phyloP scores from a whole-genome alignment of 2,797 vertebrate genomes.

The Phataginus tetradactyla region DNA sequence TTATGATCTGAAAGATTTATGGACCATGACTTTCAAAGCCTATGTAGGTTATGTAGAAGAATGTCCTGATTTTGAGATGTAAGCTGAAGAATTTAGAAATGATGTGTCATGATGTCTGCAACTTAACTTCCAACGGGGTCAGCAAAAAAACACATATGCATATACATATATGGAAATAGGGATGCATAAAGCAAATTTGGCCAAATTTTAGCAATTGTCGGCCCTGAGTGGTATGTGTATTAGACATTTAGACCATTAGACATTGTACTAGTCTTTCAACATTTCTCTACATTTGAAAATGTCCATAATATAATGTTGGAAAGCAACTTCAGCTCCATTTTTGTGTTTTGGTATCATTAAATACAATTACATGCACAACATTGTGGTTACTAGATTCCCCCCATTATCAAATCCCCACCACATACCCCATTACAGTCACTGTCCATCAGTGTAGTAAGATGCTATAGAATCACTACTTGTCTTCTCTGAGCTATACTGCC shows the following conservation, averaged over 20 bases:
- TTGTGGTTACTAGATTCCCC: too few species aligned
- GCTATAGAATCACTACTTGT: too few species aligned
- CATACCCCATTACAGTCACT: too few species aligned
- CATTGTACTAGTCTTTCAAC: not conserved
- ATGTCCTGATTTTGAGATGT: slow-evolving; percentile 26
- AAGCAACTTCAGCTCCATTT: not conserved
- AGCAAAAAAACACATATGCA: not conserved
- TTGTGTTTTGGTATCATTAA: not conserved
- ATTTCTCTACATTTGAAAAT: not conserved
- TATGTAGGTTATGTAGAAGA: slow-evolving; percentile 67
- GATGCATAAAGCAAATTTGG: not conserved
- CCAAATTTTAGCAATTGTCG: not conserved
- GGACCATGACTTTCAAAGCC: slow-evolving; percentile 58
- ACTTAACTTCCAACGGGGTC: slow-evolving; percentile 27
- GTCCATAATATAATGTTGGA: not conserved
- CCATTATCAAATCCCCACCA: too few species aligned
- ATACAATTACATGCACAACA: too few species aligned
- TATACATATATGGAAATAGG: not conserved
- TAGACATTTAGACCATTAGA: not conserved
- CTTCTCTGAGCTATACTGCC: too few species aligned
- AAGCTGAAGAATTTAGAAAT: slow-evolving; percentile 44
- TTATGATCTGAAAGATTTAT: slow-evolving; percentile 74
- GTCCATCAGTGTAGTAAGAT: too few species aligned
- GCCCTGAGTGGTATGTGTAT: not conserved
- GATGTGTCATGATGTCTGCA: not conserved